These are phyloP conservation scores for Mongoloraphidia duomilia DNA, from an alignment of 2,888 invertebrate species.

Conservation along the genomic window DNA sequence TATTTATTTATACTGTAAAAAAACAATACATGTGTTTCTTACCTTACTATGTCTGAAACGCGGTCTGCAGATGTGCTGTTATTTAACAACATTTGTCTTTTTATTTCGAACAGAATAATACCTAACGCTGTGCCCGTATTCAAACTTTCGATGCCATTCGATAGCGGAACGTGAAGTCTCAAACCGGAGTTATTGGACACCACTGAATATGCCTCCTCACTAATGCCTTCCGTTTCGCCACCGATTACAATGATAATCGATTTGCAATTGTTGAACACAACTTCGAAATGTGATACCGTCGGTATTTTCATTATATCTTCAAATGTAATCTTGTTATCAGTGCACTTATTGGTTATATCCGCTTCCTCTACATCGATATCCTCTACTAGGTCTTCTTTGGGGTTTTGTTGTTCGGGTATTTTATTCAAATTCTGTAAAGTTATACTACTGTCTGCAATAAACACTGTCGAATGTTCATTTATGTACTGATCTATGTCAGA, in stretches of 20 bases:
- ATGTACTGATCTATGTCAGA: constrained; percentile 37
- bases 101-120: constrained; percentile 72
- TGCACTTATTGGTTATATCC: constrained; percentile 2
- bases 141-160: constrained; percentile 64
- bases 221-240: constrained; percentile 83
- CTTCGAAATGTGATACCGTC: constrained; percentile 44
- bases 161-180: constrained; percentile 66
- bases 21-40: no score
- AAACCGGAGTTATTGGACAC: constrained; percentile 41
- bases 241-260: constrained; percentile 63
- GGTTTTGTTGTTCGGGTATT: background rate
- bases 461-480: constrained; percentile 37
- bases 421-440: background rate
- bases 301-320: constrained; percentile 29
- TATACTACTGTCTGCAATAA: constrained; percentile 53
- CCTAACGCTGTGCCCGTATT: constrained; percentile 74
- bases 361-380: constrained; percentile 13
- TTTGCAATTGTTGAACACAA: constrained; percentile 36
- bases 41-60: no score
- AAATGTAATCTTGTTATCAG: background rate
- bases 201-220: constrained; percentile 51
- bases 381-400: constrained; percentile 5
- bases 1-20: no score
- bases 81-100: constrained; percentile 38
- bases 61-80: no score